These are phyloP conservation scores for Oryzias javanicus DNA, from an alignment of 2,113 vertebrate species.

Conservation along the genomic window DNA sequence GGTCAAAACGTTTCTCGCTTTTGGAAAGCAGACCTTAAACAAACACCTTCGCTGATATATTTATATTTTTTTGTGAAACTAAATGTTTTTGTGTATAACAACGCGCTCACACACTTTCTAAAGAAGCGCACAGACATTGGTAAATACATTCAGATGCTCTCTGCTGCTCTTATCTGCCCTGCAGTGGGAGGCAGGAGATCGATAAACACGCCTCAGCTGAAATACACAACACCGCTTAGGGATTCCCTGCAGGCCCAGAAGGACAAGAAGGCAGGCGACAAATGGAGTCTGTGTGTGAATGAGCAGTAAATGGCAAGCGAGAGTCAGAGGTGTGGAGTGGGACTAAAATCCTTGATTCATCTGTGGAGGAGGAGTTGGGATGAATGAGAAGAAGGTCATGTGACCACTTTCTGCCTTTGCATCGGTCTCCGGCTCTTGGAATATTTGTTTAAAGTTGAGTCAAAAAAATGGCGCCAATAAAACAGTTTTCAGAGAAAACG, in stretches of 20 bases:
- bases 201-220: slow-evolving; percentile 32
- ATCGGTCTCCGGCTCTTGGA: slow-evolving; percentile 25
- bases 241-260: slow-evolving; percentile 15
- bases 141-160: slow-evolving; percentile 9
- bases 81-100: background rate
- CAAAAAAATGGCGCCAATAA: slow-evolving; percentile 49
- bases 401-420: slow-evolving; percentile 20
- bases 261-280: slow-evolving; percentile 22
- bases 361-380: slow-evolving; percentile 27
- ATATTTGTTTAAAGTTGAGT: slow-evolving; percentile 32
- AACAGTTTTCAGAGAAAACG: slow-evolving; percentile 43
- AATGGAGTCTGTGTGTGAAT: slow-evolving; percentile 14
- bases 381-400: slow-evolving; percentile 38
- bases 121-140: slow-evolving; percentile 2
- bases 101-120: slow-evolving; percentile 1
- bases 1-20: too few relatives aligned
- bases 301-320: slow-evolving; percentile 18
- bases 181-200: slow-evolving; percentile 35
- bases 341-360: slow-evolving; percentile 54
- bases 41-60: too few relatives aligned
- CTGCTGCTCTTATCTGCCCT: slow-evolving; percentile 4
- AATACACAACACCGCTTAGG: slow-evolving; percentile 25
- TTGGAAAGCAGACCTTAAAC: too few relatives aligned
- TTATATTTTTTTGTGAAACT: too few relatives aligned
- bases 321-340: background rate